Evolutionary conservation across 2,113 vertebrate genomes (phyloP).

Genomic region (Festucalex cinctus): DNA sequence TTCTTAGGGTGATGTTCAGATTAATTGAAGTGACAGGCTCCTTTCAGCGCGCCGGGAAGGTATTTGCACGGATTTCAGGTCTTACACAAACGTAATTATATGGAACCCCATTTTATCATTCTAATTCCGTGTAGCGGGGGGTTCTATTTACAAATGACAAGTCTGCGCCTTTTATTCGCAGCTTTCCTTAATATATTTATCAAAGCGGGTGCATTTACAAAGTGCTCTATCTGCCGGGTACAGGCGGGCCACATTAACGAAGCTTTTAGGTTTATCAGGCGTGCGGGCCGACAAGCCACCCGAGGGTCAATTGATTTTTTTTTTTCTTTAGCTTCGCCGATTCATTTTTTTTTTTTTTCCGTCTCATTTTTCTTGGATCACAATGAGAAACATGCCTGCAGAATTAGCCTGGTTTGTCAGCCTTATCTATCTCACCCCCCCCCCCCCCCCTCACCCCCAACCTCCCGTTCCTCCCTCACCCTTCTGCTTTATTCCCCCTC

Average conservation of each 20-base stretch:
- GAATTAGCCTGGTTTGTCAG: conserved; percentile 99
- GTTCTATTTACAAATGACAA: conserved; percentile 99
- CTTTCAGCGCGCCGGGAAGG: conserved; percentile 98
- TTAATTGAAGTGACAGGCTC: conserved; percentile 99
- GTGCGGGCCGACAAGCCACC: conserved; percentile 95
- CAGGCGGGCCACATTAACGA: conserved; percentile 99
- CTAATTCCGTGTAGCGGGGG: conserved; percentile 99
- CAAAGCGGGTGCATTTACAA: conserved; percentile 99
- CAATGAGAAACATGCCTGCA: conserved; percentile 99
- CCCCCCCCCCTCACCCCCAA: conserved; percentile 12
- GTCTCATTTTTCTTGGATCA: conserved; percentile 94
- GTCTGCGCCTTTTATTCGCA: conserved; percentile 99
- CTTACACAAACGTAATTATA: conserved; percentile 99
- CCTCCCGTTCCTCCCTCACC: conserved; percentile 43
- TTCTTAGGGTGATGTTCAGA: conserved; percentile 99
- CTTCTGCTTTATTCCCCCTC: conserved; percentile 61
- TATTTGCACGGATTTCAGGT: conserved; percentile 99
- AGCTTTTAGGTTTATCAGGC: conserved; percentile 99
- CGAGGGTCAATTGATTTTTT: conserved; percentile 99
- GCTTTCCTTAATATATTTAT: conserved; percentile 99
- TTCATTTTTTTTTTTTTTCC: conserved; percentile 80
- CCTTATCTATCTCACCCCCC: conserved; percentile 95
- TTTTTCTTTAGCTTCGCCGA: conserved; percentile 83
- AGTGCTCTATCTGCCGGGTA: conserved; percentile 99
- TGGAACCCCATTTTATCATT: conserved; percentile 99